A percentile compares a stretch with the other conserved stretches of the same genome.
These are phyloP conservation scores for Prosopocoilus inquinatus DNA, from an alignment of 2,888 invertebrate genomes.

Conservation along the genomic window DNA sequence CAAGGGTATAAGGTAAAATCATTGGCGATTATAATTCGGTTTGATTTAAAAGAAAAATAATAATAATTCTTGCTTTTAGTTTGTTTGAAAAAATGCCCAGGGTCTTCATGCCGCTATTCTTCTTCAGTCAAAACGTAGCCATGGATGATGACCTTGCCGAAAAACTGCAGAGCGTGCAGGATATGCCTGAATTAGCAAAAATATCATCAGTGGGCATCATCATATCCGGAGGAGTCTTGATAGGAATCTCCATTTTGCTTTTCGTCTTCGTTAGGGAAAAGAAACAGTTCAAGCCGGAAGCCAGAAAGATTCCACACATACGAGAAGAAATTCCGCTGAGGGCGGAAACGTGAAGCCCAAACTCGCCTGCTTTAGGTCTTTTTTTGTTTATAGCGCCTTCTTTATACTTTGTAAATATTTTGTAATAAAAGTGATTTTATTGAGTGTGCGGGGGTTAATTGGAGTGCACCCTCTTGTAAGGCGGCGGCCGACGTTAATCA, in stretches of 20 bases:
- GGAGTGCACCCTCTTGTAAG: too few species aligned
- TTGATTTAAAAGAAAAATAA: slow-evolving; percentile 9
- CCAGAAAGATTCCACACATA: slow-evolving; percentile 3
- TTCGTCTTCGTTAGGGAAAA: slow-evolving; percentile 16
- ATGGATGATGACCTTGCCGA: slow-evolving; percentile 22
- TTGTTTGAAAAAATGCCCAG: slow-evolving; percentile 12
- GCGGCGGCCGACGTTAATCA: too few species aligned
- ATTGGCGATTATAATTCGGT: background rate
- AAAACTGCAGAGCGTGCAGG: slow-evolving; percentile 22
- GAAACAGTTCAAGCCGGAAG: slow-evolving; percentile 4
- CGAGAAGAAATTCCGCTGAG: background rate
- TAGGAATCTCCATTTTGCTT: slow-evolving; percentile 16
- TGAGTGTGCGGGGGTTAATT: too few species aligned
- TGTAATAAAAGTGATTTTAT: too few species aligned
- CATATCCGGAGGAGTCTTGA: slow-evolving; percentile 11
- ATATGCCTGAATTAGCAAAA: slow-evolving; percentile 22
- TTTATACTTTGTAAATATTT: too few species aligned
- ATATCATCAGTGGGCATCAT: slow-evolving; percentile 14
- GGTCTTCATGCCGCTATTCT: slow-evolving; percentile 22
- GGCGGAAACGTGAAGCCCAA: background rate
- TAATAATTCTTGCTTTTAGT: slow-evolving; percentile 16
- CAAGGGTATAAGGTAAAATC: slow-evolving; percentile 48
- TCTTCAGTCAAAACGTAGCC: slow-evolving; percentile 26
- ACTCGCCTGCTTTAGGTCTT: too few species aligned
- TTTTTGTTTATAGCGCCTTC: too few species aligned